These are phyloP conservation scores for Pachyseris speciosa DNA, from an alignment of 64 coral and sea anemone species.

Conservation along the genomic window DNA sequence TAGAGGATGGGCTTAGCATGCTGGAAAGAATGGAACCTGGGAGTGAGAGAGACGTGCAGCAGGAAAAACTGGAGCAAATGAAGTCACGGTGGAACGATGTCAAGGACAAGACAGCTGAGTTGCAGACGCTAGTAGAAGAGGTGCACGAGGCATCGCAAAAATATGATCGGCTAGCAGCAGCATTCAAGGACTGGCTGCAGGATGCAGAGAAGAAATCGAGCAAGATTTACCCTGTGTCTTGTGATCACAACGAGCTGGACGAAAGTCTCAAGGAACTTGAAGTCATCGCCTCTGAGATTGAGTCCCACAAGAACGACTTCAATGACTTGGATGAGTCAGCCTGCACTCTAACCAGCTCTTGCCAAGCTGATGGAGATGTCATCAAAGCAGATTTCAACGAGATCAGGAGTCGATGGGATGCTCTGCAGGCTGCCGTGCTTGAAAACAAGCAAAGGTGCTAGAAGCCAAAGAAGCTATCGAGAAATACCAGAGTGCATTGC, in stretches of 20 bases:
- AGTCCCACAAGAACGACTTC: conserved; percentile 65
- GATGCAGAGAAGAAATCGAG: conserved; percentile 82
- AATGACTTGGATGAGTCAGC: conserved; percentile 56
- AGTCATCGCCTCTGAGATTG: conserved; percentile 69
- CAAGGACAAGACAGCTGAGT: conserved; percentile 67
- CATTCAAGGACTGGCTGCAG: conserved; percentile 84
- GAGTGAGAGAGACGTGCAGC: conserved; percentile 74
- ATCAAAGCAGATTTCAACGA: conserved; percentile 87
- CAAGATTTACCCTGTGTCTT: conserved; percentile 63
- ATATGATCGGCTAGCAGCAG: conserved; percentile 63
- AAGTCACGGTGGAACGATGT: conserved; percentile 66
- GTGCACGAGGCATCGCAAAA: conserved; percentile 77
- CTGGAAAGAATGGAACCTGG: conserved; percentile 84
- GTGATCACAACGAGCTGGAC: conserved; percentile 68
- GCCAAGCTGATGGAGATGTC: conserved; percentile 75
- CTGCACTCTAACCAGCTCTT: conserved; percentile 42
- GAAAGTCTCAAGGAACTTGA: conserved; percentile 66
- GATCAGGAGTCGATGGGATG: conserved; percentile 78
- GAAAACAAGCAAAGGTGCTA: conserved; percentile 64
- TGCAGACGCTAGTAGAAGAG: conserved; percentile 57
- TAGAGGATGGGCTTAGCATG: conserved; percentile 88
- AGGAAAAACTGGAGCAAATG: conserved; percentile 67
- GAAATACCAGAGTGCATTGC: conserved; percentile 89
- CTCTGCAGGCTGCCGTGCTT: conserved; percentile 29
- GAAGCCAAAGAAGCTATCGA: conserved; percentile 80